Conservation (phyloP, 2,113 vertebrate genomes). For the Hypomesus transpacificus region DNA sequence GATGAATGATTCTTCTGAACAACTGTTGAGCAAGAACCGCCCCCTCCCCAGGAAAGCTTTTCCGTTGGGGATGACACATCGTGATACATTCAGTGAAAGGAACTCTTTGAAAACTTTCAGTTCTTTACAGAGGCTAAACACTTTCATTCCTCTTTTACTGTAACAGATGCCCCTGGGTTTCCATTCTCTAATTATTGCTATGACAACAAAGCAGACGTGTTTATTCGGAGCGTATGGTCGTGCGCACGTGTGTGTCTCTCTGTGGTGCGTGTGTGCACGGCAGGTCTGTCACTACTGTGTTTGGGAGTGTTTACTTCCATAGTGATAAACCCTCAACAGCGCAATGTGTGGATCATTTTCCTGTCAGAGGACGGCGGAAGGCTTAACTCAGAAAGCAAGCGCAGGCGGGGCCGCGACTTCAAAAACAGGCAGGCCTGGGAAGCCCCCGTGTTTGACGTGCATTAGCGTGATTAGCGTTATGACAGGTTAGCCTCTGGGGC, state of each 20-base stretch:
- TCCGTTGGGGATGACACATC: constrained; percentile 4
- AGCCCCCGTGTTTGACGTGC: too few relatives aligned
- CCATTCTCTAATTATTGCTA: constrained; percentile 17
- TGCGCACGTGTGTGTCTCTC: not conserved
- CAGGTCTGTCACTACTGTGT: not conserved
- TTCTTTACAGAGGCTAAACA: not conserved
- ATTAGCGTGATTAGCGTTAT: too few relatives aligned
- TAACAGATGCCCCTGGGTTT: constrained; percentile 4
- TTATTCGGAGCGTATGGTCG: not conserved
- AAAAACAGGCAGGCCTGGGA: too few relatives aligned
- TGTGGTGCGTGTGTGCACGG: not conserved
- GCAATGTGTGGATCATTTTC: not conserved
- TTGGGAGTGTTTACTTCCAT: not conserved
- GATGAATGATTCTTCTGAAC: not conserved
- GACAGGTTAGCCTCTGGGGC: too few relatives aligned
- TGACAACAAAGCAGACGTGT: constrained; percentile 13
- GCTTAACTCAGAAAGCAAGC: not conserved
- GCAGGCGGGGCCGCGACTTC: too few relatives aligned
- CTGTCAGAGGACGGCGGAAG: not conserved
- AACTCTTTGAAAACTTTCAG: not conserved
- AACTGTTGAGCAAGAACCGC: constrained; percentile 15
- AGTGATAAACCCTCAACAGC: not conserved
- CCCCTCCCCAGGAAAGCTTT: not conserved
- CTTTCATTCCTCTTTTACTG: constrained; percentile 24
- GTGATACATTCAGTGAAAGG: constrained; percentile 2